These are phyloP conservation scores for Nettapus auritus DNA, from an alignment of 2,113 vertebrate genomes.

Conservation along the genomic window DNA sequence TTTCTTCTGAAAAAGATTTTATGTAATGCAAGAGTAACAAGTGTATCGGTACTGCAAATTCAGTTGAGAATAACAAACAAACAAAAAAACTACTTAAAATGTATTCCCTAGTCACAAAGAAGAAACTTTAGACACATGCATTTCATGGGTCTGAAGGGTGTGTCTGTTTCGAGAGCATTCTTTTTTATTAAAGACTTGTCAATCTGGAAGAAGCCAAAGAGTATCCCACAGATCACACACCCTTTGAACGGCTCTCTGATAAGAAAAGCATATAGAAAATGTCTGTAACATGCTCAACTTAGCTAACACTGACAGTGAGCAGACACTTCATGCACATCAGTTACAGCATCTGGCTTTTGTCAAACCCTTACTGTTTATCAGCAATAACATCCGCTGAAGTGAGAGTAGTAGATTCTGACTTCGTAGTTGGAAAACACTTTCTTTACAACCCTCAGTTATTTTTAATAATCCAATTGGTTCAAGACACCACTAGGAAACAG, in stretches of 20 bases:
- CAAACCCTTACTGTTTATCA: not conserved
- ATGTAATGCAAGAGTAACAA: not conserved
- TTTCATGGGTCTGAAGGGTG: not conserved
- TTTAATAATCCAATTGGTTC: not conserved
- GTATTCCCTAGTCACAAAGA: not conserved
- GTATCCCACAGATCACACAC: not conserved
- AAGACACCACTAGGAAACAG: not conserved
- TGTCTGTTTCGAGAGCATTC: not conserved
- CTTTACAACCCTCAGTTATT: not conserved
- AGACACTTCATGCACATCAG: not conserved
- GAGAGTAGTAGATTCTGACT: not conserved
- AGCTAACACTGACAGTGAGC: not conserved
- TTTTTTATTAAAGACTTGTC: not conserved
- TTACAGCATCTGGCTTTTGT: slow-evolving; percentile 5
- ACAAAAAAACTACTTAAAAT: not conserved
- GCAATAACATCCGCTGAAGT: not conserved
- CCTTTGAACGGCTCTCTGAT: not conserved
- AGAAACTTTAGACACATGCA: not conserved
- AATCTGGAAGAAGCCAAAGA: not conserved
- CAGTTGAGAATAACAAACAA: not conserved
- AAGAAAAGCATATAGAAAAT: not conserved
- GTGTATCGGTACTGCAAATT: not conserved
- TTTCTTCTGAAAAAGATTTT: not conserved
- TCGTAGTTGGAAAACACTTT: not conserved
- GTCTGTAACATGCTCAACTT: not conserved